A percentile compares a stretch with the other conserved stretches of the same genome.
phyloP scores from a whole-genome alignment of 1,140 invertebrate species.

The Sweltsa coloradensis region DNA sequence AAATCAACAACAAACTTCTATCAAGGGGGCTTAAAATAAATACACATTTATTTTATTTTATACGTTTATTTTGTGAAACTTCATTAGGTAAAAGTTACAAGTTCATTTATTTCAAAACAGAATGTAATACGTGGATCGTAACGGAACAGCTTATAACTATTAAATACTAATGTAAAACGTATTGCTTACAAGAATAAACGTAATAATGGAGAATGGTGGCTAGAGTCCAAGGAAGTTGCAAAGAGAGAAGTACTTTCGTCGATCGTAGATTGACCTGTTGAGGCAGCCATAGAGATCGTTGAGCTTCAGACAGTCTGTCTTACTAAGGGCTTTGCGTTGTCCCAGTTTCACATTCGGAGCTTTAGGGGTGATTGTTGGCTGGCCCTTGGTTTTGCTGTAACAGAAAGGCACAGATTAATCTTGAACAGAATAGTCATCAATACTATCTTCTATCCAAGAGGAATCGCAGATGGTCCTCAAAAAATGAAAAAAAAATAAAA shows the following conservation, averaged over 20 bases:
- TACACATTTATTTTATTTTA: too few species aligned
- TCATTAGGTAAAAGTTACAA: too few species aligned
- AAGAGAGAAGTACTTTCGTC: conserved; percentile 45
- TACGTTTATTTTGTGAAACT: too few species aligned
- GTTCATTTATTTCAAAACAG: too few species aligned
- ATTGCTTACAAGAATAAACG: too few species aligned
- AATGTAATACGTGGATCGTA: too few species aligned
- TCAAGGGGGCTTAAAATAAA: too few species aligned
- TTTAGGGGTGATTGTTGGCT: conserved; percentile 47
- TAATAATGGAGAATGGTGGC: too few species aligned
- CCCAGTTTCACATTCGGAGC: conserved; percentile 35
- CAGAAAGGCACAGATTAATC: conserved; percentile 20
- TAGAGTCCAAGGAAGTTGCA: conserved; percentile 44
- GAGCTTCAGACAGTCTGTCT: conserved; percentile 56
- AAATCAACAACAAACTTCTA: too few species aligned
- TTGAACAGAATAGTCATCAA: background rate
- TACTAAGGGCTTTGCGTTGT: conserved; percentile 44
- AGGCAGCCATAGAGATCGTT: conserved; percentile 57
- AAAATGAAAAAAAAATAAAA: background rate
- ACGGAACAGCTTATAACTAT: too few species aligned
- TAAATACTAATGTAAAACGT: too few species aligned
- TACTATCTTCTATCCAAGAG: background rate
- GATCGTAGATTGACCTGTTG: conserved; percentile 31
- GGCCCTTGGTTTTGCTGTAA: conserved; percentile 37
- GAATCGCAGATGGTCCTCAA: background rate